Base-by-base conservation (phyloP, 2,888 invertebrate genomes). In the Syrphus vitripennis region DNA sequence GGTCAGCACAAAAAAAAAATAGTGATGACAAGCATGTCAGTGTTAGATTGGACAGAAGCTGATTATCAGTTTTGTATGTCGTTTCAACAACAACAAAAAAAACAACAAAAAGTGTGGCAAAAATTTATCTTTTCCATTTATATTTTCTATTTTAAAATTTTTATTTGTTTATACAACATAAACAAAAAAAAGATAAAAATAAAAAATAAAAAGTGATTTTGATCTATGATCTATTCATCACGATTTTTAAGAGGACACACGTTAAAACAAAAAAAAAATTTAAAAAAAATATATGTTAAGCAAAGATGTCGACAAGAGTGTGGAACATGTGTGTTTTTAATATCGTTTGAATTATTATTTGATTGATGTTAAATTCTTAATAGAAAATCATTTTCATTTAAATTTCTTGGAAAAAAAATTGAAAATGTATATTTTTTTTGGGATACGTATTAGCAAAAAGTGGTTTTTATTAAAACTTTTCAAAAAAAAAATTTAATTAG, bases 101-200 rank as follows among this genome's bases (percentile, higher is more conserved):
- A 19, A 19, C 12, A 55, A 16, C 24, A 26, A 31, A 61, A 61
- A 14, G 59, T 61, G 40, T 61, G 59, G 59, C 37, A 59, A 57
- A 34, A 34, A 19, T 12, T 12, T 57, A 57, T 12, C 29, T 34
- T 19, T 14, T 1, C 7, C 12, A 12, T 19, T 57, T 40, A 1
- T 40, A n/a, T 19, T n/a, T 59, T 37, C 59, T 61, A 61, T 61
- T 61, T 61, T 61, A n/a, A 61, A 61, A n/a, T n/a, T 61, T 61
- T 40, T 61, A 61, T 61, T 61, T 40, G 37, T 61, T 37, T 40
- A 61, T 9, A 24, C 5, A 59, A 37, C 21, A 21, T 2, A 21
- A 19, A 21, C 1, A 55, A 55, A 55, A 31, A 21, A 1, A 55
- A 55, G n/a, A 10, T 0, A 55, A 37, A 59, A 21, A 59, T 3